Percentiles rank a stretch among this genome's conserved stretches.
Evolutionary conservation across 1,140 invertebrate genomes (phyloP).

Genomic region (Megathymus violae): DNA sequence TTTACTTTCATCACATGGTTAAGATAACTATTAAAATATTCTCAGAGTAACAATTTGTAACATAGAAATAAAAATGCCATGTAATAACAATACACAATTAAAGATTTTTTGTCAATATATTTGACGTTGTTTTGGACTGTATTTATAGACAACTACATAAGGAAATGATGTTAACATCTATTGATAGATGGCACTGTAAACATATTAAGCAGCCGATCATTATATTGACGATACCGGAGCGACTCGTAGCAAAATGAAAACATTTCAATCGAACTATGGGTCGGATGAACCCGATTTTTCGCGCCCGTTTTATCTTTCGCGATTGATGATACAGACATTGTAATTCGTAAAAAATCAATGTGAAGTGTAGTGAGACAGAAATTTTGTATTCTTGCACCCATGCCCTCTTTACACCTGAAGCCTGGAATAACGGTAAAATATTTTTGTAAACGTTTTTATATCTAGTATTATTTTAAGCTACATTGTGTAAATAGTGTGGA

Average conservation of each 20-base stretch:
- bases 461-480: slow-evolving; percentile 56
- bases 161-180: slow-evolving; percentile 28
- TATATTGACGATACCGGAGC: slow-evolving; percentile 44
- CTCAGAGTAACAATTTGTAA: too few relatives aligned
- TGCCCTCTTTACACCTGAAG: slow-evolving; percentile 80
- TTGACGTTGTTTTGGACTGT: too few relatives aligned
- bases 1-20: neutral
- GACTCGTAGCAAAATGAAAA: slow-evolving; percentile 58
- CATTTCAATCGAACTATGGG: slow-evolving; percentile 71
- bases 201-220: slow-evolving; percentile 56
- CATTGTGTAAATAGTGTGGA: slow-evolving; percentile 56
- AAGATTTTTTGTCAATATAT: too few relatives aligned
- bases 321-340: slow-evolving; percentile 49
- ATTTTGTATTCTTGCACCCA: slow-evolving; percentile 54
- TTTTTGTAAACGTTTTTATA: slow-evolving; percentile 44
- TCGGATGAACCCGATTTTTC: slow-evolving; percentile 66
- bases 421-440: slow-evolving; percentile 78
- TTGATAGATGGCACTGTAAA: slow-evolving; percentile 49
- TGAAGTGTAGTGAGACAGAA: slow-evolving; percentile 62
- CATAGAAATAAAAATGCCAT: too few relatives aligned
- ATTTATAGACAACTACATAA: neutral
- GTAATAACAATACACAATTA: too few relatives aligned
- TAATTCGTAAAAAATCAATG: slow-evolving; percentile 50
- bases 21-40: neutral
- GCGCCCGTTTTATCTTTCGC: slow-evolving; percentile 62